A percentile compares a stretch with the other conserved stretches of the same genome.
These are phyloP conservation scores for Microctonus brassicae DNA, from an alignment of 2,888 invertebrate genomes.

Conservation along the genomic window DNA sequence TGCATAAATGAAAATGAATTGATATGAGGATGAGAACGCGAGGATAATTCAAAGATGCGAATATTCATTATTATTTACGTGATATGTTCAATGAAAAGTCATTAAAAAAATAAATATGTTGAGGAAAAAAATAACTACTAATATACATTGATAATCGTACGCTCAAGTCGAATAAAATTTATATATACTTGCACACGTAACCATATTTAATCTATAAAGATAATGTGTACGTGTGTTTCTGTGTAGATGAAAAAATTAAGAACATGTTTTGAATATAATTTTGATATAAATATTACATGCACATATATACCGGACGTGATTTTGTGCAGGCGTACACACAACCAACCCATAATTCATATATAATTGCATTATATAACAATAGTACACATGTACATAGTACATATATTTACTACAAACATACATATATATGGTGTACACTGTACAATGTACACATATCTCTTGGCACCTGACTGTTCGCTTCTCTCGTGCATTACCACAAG, in stretches of 20 bases:
- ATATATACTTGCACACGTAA: background rate
- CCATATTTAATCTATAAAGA: background rate
- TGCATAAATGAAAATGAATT: background rate
- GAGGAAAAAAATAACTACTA: background rate
- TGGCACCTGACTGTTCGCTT: background rate
- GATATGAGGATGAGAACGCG: background rate
- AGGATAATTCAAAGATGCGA: background rate
- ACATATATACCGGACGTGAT: background rate
- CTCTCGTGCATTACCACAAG: background rate
- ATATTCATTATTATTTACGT: background rate
- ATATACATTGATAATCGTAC: background rate
- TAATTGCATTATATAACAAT: slow-evolving; percentile 1
- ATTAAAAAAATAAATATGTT: no score
- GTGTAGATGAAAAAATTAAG: background rate
- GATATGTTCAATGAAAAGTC: background rate
- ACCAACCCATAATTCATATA: background rate
- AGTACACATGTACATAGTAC: background rate
- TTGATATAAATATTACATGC: background rate
- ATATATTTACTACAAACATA: background rate
- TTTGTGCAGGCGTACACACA: background rate
- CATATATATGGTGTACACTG: background rate
- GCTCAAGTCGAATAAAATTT: background rate
- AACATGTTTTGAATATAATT: background rate
- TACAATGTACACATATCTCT: background rate
- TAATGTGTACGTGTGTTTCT: background rate